A percentile compares a stretch with the other conserved stretches of the same genome.
These are phyloP conservation scores for Zoanthus gigantus DNA, from an alignment of 92 coral and sea anemone species.

Conservation along the genomic window DNA sequence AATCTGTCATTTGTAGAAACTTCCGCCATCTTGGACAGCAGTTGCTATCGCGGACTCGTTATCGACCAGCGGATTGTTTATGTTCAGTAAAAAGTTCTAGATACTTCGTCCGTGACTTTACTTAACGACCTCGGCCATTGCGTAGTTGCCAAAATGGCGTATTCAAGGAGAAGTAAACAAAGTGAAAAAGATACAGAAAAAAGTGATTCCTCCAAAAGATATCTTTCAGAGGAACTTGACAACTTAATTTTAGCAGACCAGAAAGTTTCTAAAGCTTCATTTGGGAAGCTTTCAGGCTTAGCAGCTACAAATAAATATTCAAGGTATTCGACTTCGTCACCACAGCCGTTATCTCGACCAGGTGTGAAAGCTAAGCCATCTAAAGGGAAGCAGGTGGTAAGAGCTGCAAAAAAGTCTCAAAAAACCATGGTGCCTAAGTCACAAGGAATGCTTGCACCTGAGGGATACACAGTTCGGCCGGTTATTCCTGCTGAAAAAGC, in stretches of 20 bases:
- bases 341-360: conserved; percentile 10
- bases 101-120: conserved; percentile 16
- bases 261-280: conserved; percentile 43
- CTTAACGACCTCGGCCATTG: conserved; percentile 25
- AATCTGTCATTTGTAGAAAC: conserved; percentile 72
- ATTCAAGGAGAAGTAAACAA: conserved; percentile 61
- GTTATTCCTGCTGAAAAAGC: conserved; percentile 92
- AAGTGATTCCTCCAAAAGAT: conserved; percentile 35
- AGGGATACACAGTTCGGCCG: conserved; percentile 90
- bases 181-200: conserved; percentile 31
- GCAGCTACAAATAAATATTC: conserved; percentile 63
- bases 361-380: conserved; percentile 2
- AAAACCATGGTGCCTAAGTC: conserved; percentile 40
- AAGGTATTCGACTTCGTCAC: conserved; percentile 44
- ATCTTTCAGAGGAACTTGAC: conserved; percentile 38
- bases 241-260: conserved; percentile 22
- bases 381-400: conserved; percentile 24
- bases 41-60: conserved; percentile 21
- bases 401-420: conserved; percentile 9
- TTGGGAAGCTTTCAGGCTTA: conserved; percentile 57
- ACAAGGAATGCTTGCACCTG: conserved; percentile 67
- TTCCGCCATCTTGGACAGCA: conserved; percentile 44
- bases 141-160: conserved; percentile 72
- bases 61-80: conserved; percentile 1
- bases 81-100: too few relatives aligned